A percentile compares a stretch with the other conserved stretches of the same genome.
These are phyloP conservation scores for Philaethria dido DNA, from an alignment of 2,888 invertebrate species.

Conservation along the genomic window DNA sequence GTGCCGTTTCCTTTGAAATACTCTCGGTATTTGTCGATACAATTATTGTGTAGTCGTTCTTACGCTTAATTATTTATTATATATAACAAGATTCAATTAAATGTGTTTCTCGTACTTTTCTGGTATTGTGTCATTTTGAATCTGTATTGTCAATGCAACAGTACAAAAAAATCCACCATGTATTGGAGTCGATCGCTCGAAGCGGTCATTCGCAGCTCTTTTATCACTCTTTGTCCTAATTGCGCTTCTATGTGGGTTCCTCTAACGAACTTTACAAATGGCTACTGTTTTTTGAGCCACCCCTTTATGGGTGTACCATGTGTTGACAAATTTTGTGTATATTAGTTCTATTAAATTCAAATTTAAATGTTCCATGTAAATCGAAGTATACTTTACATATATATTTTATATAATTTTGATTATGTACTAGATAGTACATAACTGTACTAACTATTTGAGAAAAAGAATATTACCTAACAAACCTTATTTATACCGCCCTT, in stretches of 20 bases:
- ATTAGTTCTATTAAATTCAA: not conserved
- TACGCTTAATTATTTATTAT: not conserved
- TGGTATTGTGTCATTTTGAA: slow-evolving; percentile 37
- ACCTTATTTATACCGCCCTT: not conserved
- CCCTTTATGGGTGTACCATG: slow-evolving; percentile 27
- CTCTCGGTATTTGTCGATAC: not conserved
- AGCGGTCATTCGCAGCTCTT: slow-evolving; percentile 57
- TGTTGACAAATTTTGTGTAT: not conserved
- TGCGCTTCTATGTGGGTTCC: slow-evolving; percentile 57
- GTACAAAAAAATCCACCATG: slow-evolving; percentile 46
- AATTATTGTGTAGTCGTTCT: not conserved
- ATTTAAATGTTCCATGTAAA: not conserved
- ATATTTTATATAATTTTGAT: not conserved
- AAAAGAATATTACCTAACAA: not conserved
- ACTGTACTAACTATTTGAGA: not conserved
- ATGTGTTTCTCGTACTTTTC: not conserved
- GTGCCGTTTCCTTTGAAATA: slow-evolving; percentile 3
- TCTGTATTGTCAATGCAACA: slow-evolving; percentile 43
- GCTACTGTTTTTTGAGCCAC: slow-evolving; percentile 39
- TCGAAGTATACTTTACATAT: not conserved
- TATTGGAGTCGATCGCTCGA: slow-evolving; percentile 57
- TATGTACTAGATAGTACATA: not conserved
- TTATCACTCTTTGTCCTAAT: slow-evolving; percentile 62
- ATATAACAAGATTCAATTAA: not conserved
- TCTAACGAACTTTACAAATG: slow-evolving; percentile 57